phyloP scores from a whole-genome alignment of 2,113 vertebrate genomes.

The Pampusana beccarii region DNA sequence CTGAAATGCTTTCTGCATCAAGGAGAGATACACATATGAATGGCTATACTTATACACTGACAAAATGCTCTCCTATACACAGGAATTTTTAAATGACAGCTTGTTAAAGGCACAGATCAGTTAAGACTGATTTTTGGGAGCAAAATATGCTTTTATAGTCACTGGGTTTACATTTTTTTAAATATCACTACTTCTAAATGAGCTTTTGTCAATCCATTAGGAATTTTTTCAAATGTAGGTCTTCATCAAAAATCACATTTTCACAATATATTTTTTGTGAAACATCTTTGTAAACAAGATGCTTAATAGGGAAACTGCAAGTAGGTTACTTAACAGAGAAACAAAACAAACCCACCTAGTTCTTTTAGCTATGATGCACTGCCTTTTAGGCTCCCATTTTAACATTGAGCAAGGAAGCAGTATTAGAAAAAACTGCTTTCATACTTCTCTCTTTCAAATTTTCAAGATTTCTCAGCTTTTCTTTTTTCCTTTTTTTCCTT shows the following conservation, averaged over 20 bases:
- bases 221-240: not conserved
- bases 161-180: not conserved
- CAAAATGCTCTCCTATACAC: not conserved
- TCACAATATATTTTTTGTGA: not conserved
- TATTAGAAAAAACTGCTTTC: not conserved
- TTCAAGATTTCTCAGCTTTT: not conserved
- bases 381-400: not conserved
- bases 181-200: not conserved
- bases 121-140: not conserved
- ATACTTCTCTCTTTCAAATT: not conserved
- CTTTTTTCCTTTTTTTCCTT: not conserved
- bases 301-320: not conserved
- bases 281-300: not conserved
- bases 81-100: not conserved
- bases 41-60: not conserved
- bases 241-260: not conserved
- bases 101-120: not conserved
- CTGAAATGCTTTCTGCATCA: not conserved
- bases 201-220: not conserved
- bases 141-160: not conserved
- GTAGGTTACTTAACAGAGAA: not conserved
- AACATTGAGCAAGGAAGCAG: not conserved
- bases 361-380: not conserved
- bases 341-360: not conserved
- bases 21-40: not conserved